Base-by-base conservation (phyloP, 2,888 invertebrate genomes). In the Carterocephalus palaemon region DNA sequence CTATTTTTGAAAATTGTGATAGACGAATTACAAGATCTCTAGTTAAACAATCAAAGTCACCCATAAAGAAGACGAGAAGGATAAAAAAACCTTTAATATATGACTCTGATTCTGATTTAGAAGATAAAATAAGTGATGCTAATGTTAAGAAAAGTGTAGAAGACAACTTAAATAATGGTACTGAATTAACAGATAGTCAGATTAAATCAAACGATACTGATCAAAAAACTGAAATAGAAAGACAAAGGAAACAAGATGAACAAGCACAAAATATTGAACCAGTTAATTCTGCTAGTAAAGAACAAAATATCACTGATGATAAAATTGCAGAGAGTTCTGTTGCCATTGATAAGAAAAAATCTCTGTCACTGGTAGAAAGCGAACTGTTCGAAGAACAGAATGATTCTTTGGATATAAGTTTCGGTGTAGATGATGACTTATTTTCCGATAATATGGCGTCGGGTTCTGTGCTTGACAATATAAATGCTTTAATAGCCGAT, bases 401-500 rank as follows among this genome's bases (percentile, higher is more conserved):
- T 7, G 51, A 54, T 19, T 49, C 48, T 5, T 49, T 67, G 17
- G 55, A 67, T 51, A 53, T 63, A 20, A 71, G 56, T 50, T 78
- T 76, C 57, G 67, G 55, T n/a, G 59, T 75, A 7, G 75, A 72
- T 31, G 79, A 81, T 23, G 82, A 76, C 57, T 67, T 79, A 45
- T 82, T 84, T 66, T 46, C 74, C 22, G 83, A 82, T 51, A 80
- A 70, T 53, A 59, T 75, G 40, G 62, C 54, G 3, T 60, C 73
- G 4, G 77, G 80, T 50, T 64, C 71, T 20, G 72, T 70, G n/a
- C 67, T 79, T 42, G 74, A 73, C 40, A 80, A 81, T 53, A 82
- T 83, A 12, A 78, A 75, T 57, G 74, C 70, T 16, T 60, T 80
- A 9, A 83, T 84, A 53, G 84, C 76, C 16, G 71, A 75, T 52